Percentiles rank a stretch among this genome's conserved stretches.
Evolutionary conservation across 2,113 vertebrate genomes (phyloP).

Genomic region (Bubo scandiacus): DNA sequence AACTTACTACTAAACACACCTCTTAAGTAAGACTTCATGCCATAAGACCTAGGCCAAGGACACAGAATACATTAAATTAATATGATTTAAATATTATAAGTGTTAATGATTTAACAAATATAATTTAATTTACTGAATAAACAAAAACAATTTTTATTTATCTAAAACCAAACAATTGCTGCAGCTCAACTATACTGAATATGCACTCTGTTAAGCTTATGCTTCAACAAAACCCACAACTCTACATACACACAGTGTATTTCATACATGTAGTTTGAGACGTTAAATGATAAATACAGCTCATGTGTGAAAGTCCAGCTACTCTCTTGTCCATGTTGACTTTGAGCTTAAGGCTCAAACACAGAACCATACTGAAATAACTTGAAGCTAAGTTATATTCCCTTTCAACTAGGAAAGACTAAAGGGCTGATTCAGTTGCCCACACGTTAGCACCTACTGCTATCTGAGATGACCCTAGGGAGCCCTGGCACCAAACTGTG

Average conservation of each 20-base stretch:
- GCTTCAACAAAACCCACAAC: not conserved
- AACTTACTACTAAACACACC: not conserved
- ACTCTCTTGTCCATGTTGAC: not conserved
- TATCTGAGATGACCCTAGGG: not conserved
- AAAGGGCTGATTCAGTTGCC: not conserved
- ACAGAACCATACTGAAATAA: not conserved
- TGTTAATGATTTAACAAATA: not conserved
- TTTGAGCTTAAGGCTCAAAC: not conserved
- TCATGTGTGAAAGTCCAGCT: not conserved
- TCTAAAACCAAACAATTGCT: not conserved
- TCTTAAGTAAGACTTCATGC: not conserved
- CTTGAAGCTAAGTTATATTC: not conserved
- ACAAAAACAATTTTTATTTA: not conserved
- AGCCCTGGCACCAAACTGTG: fast-evolving
- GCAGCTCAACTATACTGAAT: not conserved
- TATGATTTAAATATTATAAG: not conserved
- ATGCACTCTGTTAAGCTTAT: not conserved
- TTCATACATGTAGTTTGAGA: not conserved
- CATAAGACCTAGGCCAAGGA: not conserved
- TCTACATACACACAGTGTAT: not conserved
- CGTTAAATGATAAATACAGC: not conserved
- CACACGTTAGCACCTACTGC: not conserved
- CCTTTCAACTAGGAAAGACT: not conserved
- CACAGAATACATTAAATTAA: not conserved
- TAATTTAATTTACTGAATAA: not conserved